phyloP scores from a whole-genome alignment of 2,113 vertebrate species.

The Charina bottae region DNA sequence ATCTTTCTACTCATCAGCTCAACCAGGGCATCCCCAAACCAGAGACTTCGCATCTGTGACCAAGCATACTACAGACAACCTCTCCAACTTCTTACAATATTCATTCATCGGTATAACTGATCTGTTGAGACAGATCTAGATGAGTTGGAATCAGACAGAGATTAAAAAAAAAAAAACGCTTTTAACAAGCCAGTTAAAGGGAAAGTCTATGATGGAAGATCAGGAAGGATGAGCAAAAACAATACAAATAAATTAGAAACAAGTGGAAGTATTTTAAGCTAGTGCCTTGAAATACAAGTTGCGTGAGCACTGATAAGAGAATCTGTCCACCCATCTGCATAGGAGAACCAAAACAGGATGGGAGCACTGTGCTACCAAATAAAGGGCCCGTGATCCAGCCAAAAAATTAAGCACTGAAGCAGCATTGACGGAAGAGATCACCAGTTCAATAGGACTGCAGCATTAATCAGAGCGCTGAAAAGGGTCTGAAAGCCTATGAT shows the following conservation, averaged over 20 bases:
- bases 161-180: not conserved
- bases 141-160: not conserved
- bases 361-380: not conserved
- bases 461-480: not conserved
- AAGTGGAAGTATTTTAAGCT: not conserved
- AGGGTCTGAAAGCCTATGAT: not conserved
- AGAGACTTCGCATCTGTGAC: not conserved
- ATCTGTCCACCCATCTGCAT: not conserved
- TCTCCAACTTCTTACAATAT: not conserved
- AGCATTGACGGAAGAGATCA: not conserved
- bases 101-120: not conserved
- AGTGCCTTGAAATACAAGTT: not conserved
- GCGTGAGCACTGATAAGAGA: not conserved
- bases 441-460: not conserved
- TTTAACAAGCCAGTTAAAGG: not conserved
- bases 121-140: not conserved
- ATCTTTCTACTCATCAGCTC: not conserved
- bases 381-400: not conserved
- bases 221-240: not conserved
- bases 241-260: not conserved
- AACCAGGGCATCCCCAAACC: not conserved
- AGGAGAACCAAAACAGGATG: not conserved
- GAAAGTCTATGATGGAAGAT: not conserved
- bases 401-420: not conserved
- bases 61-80: not conserved